Percentiles rank a stretch among this genome's conserved stretches.
phyloP scores from a whole-genome alignment of 2,888 invertebrate genomes.

The Mesoligia furuncula region DNA sequence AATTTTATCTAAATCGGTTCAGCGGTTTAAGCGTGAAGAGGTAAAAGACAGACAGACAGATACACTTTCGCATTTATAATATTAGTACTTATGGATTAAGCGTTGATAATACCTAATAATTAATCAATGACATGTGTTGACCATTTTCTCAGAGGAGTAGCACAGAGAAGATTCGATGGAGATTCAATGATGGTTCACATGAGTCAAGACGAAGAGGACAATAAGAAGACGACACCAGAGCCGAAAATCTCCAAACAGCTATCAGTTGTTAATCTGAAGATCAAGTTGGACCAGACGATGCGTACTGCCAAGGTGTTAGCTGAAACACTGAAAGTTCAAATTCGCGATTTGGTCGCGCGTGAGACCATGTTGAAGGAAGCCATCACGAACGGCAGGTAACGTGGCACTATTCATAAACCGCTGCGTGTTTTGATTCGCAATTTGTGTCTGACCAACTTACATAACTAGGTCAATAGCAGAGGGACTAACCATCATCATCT shows the following conservation, averaged over 20 bases:
- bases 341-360: conserved; percentile 68
- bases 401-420: background rate
- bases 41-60: too few relatives aligned
- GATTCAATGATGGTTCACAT: conserved; percentile 58
- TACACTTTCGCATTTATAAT: too few relatives aligned
- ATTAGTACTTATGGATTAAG: background rate
- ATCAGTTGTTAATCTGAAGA: conserved; percentile 68
- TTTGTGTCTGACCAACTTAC: background rate
- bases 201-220: conserved; percentile 31
- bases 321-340: conserved; percentile 75
- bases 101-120: background rate
- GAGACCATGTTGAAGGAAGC: conserved; percentile 80
- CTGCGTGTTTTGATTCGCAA: background rate
- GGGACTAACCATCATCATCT: background rate
- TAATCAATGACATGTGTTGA: background rate
- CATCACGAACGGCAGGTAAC: conserved; percentile 82
- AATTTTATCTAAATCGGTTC: too few relatives aligned
- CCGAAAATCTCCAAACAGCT: conserved; percentile 44
- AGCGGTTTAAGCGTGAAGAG: too few relatives aligned
- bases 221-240: conserved; percentile 16
- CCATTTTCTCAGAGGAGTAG: conserved; percentile 24
- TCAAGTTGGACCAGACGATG: conserved; percentile 75
- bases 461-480: background rate
- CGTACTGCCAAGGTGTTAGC: conserved; percentile 75
- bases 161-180: conserved; percentile 40